A percentile compares a stretch with the other conserved stretches of the same genome.
phyloP scores from a whole-genome alignment of 2,797 vertebrate genomes.

The Ptychadena robeensis region DNA sequence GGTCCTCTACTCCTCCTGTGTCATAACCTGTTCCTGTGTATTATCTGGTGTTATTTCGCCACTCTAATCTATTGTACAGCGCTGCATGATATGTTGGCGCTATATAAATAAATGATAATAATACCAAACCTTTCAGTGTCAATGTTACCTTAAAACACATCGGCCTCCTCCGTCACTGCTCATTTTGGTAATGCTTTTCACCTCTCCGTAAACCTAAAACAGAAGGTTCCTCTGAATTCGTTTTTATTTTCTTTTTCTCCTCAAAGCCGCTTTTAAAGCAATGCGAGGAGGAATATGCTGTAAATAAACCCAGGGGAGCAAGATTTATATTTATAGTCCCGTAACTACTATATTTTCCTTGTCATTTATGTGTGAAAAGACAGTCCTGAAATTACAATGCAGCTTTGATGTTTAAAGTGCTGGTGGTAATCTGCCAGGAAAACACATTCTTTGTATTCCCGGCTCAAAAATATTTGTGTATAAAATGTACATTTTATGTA shows the following conservation, averaged over 20 bases:
- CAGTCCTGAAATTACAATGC: background rate
- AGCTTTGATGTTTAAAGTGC: background rate
- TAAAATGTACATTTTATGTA: conserved; percentile 4
- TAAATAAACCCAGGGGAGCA: background rate
- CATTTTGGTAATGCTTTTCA: background rate
- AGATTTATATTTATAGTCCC: background rate
- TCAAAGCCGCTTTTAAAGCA: conserved; percentile 9
- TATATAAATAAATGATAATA: too few relatives aligned
- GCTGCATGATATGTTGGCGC: too few relatives aligned
- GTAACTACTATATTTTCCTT: conserved; percentile 19
- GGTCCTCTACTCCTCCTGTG: too few relatives aligned
- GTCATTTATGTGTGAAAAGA: conserved; percentile 9
- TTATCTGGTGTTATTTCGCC: too few relatives aligned
- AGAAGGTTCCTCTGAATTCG: background rate
- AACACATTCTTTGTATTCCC: background rate
- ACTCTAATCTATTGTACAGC: too few relatives aligned
- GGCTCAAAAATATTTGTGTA: conserved; percentile 7
- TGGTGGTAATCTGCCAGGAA: conserved; percentile 1
- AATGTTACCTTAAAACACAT: background rate
- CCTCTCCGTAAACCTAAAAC: conserved; percentile 3
- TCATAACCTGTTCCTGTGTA: too few relatives aligned
- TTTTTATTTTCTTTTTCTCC: background rate
- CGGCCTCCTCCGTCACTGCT: background rate
- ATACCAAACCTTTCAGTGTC: too few relatives aligned
- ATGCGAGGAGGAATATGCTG: background rate